These are phyloP conservation scores for Phoenicopterus ruber DNA, from an alignment of 2,113 vertebrate species.

Conservation along the genomic window DNA sequence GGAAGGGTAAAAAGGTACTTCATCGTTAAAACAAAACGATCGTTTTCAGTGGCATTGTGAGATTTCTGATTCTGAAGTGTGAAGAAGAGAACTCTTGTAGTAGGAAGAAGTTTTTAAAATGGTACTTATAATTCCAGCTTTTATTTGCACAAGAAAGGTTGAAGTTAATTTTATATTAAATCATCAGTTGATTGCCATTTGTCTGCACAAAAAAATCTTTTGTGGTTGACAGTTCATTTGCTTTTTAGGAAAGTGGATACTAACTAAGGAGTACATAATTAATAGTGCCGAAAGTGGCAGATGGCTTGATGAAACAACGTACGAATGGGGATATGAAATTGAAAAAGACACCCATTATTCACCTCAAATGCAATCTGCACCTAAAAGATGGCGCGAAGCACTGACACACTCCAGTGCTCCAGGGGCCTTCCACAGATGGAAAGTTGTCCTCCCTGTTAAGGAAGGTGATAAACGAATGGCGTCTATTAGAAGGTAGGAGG, in stretches of 20 bases:
- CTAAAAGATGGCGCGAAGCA: constrained; percentile 82
- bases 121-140: not conserved
- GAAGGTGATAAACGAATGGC: constrained; percentile 70
- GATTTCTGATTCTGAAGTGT: not conserved
- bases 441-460: constrained; percentile 81
- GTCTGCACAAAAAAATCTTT: constrained; percentile 60
- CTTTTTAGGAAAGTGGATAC: constrained; percentile 92
- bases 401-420: constrained; percentile 70
- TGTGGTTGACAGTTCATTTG: constrained; percentile 70
- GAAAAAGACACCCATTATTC: constrained; percentile 77
- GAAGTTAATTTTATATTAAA: constrained; percentile 59
- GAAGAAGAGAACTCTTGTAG: not conserved
- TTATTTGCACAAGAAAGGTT: constrained; percentile 38
- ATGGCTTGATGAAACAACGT: constrained; percentile 90
- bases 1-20: not conserved
- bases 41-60: constrained; percentile 13
- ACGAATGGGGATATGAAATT: constrained; percentile 86
- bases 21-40: not conserved
- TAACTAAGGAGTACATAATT: constrained; percentile 90
- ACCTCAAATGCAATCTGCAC: constrained; percentile 80
- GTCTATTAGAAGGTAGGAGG: constrained; percentile 83
- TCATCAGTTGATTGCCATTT: constrained; percentile 70
- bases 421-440: constrained; percentile 94
- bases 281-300: constrained; percentile 86
- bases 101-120: constrained; percentile 21